phyloP scores from a whole-genome alignment of 2,113 vertebrate genomes.

The Fulmarus glacialis region DNA sequence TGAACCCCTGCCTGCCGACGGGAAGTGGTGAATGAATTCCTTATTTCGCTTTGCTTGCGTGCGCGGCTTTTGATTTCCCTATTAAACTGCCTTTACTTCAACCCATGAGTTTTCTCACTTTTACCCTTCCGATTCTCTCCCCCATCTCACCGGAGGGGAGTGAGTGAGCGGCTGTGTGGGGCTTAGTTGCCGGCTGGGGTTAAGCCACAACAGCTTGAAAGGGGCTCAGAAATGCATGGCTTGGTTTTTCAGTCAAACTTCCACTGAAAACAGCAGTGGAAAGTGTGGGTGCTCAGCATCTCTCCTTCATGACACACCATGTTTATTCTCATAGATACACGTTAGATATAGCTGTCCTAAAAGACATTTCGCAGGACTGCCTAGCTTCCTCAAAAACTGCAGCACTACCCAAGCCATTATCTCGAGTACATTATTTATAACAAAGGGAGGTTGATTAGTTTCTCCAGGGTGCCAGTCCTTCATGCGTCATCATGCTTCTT shows the following conservation, averaged over 20 bases:
- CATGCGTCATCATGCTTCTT: constrained; percentile 28
- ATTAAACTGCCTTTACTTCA: no score
- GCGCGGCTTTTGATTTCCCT: no score
- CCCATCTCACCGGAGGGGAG: no score
- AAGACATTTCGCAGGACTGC: neutral
- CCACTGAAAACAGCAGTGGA: neutral
- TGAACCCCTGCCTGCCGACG: no score
- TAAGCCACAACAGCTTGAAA: neutral
- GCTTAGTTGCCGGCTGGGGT: no score
- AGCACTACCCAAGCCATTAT: constrained; percentile 14
- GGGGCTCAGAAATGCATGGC: neutral
- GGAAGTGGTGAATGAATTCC: no score
- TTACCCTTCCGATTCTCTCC: no score
- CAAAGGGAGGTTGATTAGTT: constrained; percentile 58
- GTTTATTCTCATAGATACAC: neutral
- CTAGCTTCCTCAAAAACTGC: neutral
- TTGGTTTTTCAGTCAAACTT: neutral
- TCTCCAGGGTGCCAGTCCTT: constrained; percentile 36
- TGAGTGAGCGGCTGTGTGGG: no score
- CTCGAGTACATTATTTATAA: constrained; percentile 31
- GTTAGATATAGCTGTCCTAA: neutral
- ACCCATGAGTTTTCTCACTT: no score
- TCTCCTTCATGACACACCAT: neutral
- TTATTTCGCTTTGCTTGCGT: no score
- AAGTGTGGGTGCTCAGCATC: neutral